Percentiles rank a stretch among this genome's conserved stretches.
Conservation (phyloP, 2,797 vertebrate species). For the Pristis pectinata region DNA sequence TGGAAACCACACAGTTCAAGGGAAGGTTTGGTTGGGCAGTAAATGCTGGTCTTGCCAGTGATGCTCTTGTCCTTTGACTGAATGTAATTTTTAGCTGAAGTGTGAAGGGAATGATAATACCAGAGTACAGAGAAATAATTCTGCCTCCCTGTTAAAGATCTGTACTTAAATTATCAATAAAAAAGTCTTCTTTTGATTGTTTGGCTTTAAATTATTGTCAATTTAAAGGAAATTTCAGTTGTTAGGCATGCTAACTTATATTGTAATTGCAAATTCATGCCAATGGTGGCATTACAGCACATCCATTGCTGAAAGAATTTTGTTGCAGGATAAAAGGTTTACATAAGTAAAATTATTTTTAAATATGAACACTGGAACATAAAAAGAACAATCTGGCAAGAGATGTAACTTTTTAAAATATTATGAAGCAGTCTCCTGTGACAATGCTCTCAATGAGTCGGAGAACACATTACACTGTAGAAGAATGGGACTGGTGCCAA, state of each 20-base stretch:
- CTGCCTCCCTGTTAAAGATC: background rate
- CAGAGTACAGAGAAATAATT: background rate
- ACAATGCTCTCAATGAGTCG: background rate
- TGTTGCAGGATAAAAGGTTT: background rate
- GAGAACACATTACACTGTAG: background rate
- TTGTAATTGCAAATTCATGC: background rate
- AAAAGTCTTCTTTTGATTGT: too few species aligned
- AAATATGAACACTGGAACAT: background rate
- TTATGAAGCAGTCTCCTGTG: background rate
- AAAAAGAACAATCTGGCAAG: background rate
- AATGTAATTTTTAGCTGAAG: background rate
- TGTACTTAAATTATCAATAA: background rate
- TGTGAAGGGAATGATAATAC: background rate
- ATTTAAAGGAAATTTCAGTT: background rate
- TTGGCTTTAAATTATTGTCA: too few species aligned
- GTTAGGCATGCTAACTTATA: too few species aligned
- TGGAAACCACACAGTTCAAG: too few species aligned
- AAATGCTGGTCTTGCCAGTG: too few species aligned
- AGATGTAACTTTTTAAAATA: background rate
- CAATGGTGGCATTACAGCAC: background rate
- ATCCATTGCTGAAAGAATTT: background rate
- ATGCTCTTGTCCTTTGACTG: too few species aligned
- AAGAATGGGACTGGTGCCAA: background rate
- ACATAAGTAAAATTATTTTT: background rate
- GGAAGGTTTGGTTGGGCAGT: too few species aligned